Conservation (phyloP, 2,797 vertebrate genomes). For the Urophycis tenuis region DNA sequence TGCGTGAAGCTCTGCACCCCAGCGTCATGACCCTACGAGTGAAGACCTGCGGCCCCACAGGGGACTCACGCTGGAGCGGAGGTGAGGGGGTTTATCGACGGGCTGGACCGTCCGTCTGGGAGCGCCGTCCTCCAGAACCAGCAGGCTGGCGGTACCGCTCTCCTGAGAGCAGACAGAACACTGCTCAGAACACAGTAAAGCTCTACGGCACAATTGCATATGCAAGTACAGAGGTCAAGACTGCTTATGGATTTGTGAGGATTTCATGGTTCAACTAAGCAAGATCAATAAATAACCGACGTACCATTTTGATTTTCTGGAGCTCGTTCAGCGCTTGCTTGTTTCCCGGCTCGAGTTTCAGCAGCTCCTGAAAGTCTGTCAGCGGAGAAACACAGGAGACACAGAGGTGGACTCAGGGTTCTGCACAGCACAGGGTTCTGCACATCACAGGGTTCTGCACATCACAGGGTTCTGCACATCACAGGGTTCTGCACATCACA, state of each 20-base stretch:
- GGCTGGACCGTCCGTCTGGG: constrained; percentile 74
- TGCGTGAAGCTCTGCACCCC: background rate
- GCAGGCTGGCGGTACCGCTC: constrained; percentile 52
- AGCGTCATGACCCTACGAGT: background rate
- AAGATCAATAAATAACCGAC: constrained; percentile 18
- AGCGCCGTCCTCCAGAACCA: constrained; percentile 43
- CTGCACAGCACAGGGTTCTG: background rate
- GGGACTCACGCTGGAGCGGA: constrained; percentile 79
- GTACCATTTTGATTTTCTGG: constrained; percentile 80
- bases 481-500: background rate
- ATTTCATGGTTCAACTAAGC: background rate
- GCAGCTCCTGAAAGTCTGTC: constrained; percentile 86
- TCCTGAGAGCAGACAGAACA: constrained; percentile 59
- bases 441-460: too few species aligned
- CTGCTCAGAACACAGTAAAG: background rate
- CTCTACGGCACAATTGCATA: background rate
- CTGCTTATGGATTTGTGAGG: background rate
- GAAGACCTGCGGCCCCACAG: too few species aligned
- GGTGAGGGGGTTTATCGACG: constrained; percentile 71
- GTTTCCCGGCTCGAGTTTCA: constrained; percentile 93
- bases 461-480: background rate
- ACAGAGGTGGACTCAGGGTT: background rate
- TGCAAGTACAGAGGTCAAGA: background rate
- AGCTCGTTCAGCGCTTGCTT: constrained; percentile 89
- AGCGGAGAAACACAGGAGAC: constrained; percentile 12